Evolutionary conservation across 2,888 invertebrate genomes (phyloP).

Genomic region (Leucophenga maculata): DNA sequence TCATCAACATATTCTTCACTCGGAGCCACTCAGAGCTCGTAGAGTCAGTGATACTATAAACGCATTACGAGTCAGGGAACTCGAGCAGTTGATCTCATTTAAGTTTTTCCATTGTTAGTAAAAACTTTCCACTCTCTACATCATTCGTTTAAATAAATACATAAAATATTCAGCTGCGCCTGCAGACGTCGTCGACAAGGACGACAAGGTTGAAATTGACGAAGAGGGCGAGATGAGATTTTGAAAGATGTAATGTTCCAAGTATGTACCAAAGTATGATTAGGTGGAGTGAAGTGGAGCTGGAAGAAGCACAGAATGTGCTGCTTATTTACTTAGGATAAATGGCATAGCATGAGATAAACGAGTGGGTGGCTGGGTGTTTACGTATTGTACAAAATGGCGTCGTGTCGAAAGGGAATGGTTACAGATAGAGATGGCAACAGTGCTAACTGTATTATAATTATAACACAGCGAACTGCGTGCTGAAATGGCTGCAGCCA

Average conservation of each 20-base stretch:
- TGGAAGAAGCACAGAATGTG: neutral
- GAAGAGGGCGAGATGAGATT: neutral
- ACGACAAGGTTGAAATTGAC: neutral
- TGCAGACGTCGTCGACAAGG: neutral
- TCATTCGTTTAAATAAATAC: slow-evolving; percentile 23
- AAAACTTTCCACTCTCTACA: slow-evolving; percentile 30
- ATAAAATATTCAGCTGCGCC: slow-evolving; percentile 51
- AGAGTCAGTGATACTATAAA: slow-evolving; percentile 53
- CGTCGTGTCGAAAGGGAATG: slow-evolving; percentile 1
- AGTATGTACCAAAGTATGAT: neutral
- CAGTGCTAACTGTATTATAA: slow-evolving; percentile 2
- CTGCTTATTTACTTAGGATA: slow-evolving; percentile 57
- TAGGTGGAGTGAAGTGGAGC: slow-evolving; percentile 10
- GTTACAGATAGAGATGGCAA: slow-evolving; percentile 32
- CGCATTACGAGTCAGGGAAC: slow-evolving; percentile 41
- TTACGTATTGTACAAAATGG: slow-evolving; percentile 21
- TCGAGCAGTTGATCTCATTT: slow-evolving; percentile 51
- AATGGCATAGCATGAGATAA: neutral
- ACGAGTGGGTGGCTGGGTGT: neutral
- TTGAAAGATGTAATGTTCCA: neutral
- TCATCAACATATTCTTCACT: neutral
- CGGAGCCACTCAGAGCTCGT: neutral
- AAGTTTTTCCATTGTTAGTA: slow-evolving; percentile 33
- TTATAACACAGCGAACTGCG: slow-evolving; percentile 1
- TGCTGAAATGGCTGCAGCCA: neutral